phyloP scores from a whole-genome alignment of 2,888 invertebrate species.

The Polydrusus cervinus region DNA sequence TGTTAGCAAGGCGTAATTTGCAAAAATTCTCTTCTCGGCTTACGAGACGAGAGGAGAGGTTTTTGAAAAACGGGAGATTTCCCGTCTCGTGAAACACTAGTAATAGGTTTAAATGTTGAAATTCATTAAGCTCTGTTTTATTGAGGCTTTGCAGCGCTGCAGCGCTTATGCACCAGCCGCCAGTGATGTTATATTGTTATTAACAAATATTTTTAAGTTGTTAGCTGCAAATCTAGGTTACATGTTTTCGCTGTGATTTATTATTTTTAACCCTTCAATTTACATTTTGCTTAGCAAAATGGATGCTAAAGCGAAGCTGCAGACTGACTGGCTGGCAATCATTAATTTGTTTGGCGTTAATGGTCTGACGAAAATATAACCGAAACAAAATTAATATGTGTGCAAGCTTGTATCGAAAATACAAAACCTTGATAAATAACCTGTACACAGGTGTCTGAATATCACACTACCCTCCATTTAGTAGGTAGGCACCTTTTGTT shows the following conservation, averaged over 20 bases:
- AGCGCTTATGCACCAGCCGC: no score
- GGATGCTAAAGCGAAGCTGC: constrained; percentile 58
- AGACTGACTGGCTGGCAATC: constrained; percentile 45
- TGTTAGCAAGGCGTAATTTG: no score
- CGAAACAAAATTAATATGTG: constrained; percentile 57
- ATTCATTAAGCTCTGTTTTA: no score
- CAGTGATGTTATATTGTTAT: neutral
- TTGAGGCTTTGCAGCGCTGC: no score
- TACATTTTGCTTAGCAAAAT: constrained; percentile 57
- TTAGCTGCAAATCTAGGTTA: constrained; percentile 8
- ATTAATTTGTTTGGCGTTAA: constrained; percentile 56
- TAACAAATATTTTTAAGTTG: neutral
- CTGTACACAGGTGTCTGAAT: constrained; percentile 50
- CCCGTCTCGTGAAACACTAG: no score
- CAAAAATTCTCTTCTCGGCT: no score
- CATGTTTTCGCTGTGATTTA: constrained; percentile 45
- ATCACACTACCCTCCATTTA: constrained; percentile 38
- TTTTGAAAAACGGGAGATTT: no score
- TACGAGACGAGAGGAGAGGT: no score
- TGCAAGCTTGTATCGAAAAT: constrained; percentile 53
- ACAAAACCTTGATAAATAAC: constrained; percentile 55
- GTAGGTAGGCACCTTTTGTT: constrained; percentile 24
- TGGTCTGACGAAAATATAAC: constrained; percentile 57
- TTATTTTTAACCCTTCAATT: constrained; percentile 52
- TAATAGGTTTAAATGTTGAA: no score